Evolutionary conservation across 2,888 invertebrate species (phyloP).

Genomic region (Autographa gamma): DNA sequence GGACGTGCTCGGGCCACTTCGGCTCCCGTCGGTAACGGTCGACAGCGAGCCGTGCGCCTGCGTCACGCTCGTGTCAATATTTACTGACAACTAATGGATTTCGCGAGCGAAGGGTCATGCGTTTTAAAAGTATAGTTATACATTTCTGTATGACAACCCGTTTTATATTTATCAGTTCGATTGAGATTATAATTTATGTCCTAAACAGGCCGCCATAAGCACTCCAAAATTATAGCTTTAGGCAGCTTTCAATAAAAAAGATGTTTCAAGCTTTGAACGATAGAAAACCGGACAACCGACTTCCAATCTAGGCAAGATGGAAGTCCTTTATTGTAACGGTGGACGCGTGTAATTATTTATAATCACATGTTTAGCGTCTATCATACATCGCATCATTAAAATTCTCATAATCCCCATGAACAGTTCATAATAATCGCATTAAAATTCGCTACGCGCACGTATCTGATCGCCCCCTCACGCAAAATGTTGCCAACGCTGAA

Average conservation of each 20-base stretch:
- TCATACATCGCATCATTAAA: conserved; percentile 39
- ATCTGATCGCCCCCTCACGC: conserved; percentile 60
- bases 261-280: background rate
- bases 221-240: too few relatives aligned
- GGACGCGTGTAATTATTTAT: background rate
- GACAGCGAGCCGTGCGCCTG: conserved; percentile 50
- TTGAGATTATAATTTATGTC: conserved; percentile 9
- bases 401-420: conserved; percentile 43
- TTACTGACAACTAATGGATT: conserved; percentile 75
- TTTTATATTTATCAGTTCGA: conserved; percentile 13
- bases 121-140: conserved; percentile 56
- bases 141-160: conserved; percentile 22
- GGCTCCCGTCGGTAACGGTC: conserved; percentile 44
- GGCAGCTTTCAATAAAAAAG: too few relatives aligned
- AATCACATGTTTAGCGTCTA: background rate
- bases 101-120: conserved; percentile 61
- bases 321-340: background rate
- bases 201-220: too few relatives aligned
- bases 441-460: conserved; percentile 58
- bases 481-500: conserved; percentile 82
- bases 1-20: conserved; percentile 50
- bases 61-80: conserved; percentile 68
- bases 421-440: conserved; percentile 73
- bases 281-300: background rate
- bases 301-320: background rate